Percentiles rank a stretch among this genome's conserved stretches.
These are phyloP conservation scores for Spodoptera picta DNA, from an alignment of 2,888 invertebrate genomes.

Conservation along the genomic window DNA sequence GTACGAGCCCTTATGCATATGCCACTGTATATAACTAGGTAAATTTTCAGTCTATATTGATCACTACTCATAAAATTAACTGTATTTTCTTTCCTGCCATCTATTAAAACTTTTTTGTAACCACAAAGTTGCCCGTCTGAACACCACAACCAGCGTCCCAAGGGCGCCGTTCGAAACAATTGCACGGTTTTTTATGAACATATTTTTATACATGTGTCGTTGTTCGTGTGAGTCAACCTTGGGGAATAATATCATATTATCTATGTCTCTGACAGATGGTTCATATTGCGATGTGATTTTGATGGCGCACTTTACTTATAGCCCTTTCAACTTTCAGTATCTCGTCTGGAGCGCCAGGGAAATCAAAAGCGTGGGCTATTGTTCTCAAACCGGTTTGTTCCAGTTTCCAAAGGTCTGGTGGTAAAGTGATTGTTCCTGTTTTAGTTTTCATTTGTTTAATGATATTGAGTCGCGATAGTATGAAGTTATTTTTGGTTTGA, in stretches of 20 bases:
- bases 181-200: neutral
- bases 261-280: slow-evolving; percentile 56
- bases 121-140: no score
- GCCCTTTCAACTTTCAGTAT: slow-evolving; percentile 13
- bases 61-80: no score
- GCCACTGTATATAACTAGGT: no score
- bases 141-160: no score
- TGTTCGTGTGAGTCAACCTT: slow-evolving; percentile 41
- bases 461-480: neutral
- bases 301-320: slow-evolving; percentile 41
- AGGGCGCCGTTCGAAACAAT: slow-evolving; percentile 11
- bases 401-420: slow-evolving; percentile 8
- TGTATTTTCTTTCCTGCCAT: no score
- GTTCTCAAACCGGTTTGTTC: slow-evolving; percentile 8
- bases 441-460: neutral
- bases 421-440: neutral
- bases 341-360: slow-evolving; percentile 35
- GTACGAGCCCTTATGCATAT: no score
- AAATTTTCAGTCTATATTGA: no score
- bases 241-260: slow-evolving; percentile 34
- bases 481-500: neutral
- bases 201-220: neutral
- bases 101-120: no score
- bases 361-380: slow-evolving; percentile 27
- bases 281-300: slow-evolving; percentile 45